Evolutionary conservation across 2,797 vertebrate genomes (phyloP).

Genomic region (Sylvilagus floridanus): DNA sequence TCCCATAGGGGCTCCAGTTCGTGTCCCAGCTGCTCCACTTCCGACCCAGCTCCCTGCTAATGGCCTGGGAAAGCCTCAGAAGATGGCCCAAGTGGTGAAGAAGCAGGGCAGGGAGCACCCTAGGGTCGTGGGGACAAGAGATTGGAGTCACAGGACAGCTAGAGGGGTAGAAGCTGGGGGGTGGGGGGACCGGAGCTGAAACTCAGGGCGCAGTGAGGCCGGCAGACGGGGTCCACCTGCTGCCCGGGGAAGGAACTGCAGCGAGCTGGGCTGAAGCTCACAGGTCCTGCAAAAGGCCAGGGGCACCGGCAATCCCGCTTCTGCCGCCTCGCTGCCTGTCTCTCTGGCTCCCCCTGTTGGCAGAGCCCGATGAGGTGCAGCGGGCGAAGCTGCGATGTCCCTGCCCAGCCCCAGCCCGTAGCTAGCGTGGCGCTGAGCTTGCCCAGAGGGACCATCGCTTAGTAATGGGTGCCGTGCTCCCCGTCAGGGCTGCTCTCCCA

Average conservation of each 20-base stretch:
- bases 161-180: background rate
- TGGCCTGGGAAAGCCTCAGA: too few relatives aligned
- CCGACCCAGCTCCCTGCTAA: too few relatives aligned
- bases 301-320: rapidly evolving
- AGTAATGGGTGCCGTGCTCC: background rate
- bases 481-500: background rate
- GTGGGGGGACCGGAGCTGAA: background rate
- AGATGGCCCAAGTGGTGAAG: background rate
- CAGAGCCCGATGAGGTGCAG: background rate
- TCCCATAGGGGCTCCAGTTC: too few relatives aligned
- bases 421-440: background rate
- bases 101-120: background rate
- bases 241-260: background rate
- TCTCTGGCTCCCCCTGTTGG: background rate
- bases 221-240: too few relatives aligned
- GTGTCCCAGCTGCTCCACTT: too few relatives aligned
- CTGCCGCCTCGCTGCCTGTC: background rate
- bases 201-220: background rate
- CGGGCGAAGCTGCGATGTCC: background rate
- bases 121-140: background rate
- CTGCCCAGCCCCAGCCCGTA: rapidly evolving
- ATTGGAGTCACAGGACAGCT: background rate
- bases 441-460: background rate
- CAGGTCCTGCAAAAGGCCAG: background rate
- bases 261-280: rapidly evolving